A percentile compares a stretch with the other conserved stretches of the same genome.
Evolutionary conservation across 2,113 vertebrate species (phyloP).

Genomic region (Sylvietta virens): DNA sequence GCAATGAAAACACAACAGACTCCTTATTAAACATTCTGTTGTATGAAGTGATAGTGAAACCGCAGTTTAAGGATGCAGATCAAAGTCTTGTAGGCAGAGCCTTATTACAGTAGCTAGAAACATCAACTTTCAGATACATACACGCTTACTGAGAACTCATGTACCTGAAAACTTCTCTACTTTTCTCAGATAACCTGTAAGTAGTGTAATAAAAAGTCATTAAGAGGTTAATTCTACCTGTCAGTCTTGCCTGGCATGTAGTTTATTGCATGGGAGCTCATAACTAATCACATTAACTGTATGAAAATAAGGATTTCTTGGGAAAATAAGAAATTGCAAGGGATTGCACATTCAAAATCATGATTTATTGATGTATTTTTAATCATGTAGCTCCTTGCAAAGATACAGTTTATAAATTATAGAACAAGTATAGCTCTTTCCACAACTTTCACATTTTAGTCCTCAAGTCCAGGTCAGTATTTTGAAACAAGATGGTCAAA

Average conservation of each 20-base stretch:
- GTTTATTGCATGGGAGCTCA: neutral
- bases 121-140: neutral
- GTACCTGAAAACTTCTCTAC: neutral
- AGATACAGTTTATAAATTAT: slow-evolving; percentile 31
- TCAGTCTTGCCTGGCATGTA: neutral
- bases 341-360: slow-evolving; percentile 22
- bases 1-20: neutral
- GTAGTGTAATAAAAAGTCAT: neutral
- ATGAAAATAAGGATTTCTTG: neutral
- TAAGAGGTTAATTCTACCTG: neutral
- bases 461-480: slow-evolving; percentile 8
- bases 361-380: slow-evolving; percentile 53
- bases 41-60: neutral
- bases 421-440: slow-evolving; percentile 2
- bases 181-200: neutral
- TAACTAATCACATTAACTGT: neutral
- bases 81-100: neutral
- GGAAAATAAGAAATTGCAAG: slow-evolving; percentile 51
- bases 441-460: slow-evolving; percentile 19
- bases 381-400: slow-evolving; percentile 43
- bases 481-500: slow-evolving; percentile 12
- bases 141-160: neutral
- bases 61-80: neutral
- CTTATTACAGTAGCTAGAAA: neutral
- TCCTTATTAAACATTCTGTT: neutral